A percentile compares a stretch with the other conserved stretches of the same genome.
Conservation (phyloP, 2,888 invertebrate genomes). For the Tinea semifulvella region DNA sequence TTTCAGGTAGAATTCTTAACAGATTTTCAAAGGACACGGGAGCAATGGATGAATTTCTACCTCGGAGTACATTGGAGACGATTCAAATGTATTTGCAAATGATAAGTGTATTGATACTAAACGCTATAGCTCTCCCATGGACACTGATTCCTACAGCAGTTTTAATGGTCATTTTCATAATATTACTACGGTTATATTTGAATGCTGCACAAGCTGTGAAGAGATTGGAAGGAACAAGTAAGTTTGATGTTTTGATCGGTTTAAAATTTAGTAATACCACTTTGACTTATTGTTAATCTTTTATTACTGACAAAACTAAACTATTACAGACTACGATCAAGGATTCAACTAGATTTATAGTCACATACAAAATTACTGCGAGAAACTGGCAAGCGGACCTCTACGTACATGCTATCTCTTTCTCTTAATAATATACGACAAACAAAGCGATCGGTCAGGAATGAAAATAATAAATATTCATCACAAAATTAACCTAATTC, state of each 20-base stretch:
- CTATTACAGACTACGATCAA: too few relatives aligned
- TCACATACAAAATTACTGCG: too few relatives aligned
- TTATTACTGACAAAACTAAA: too few relatives aligned
- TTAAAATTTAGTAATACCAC: too few relatives aligned
- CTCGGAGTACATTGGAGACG: conserved; percentile 71
- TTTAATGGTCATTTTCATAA: conserved; percentile 64
- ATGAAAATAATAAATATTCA: too few relatives aligned
- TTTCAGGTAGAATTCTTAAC: conserved; percentile 70
- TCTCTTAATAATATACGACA: too few relatives aligned
- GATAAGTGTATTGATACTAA: conserved; percentile 42
- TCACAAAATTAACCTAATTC: too few relatives aligned
- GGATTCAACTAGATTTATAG: too few relatives aligned
- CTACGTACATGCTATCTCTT: too few relatives aligned
- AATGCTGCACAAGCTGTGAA: conserved; percentile 79
- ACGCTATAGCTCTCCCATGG: conserved; percentile 49
- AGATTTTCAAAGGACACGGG: conserved; percentile 88
- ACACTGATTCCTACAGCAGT: conserved; percentile 46
- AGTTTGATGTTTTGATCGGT: conserved; percentile 31
- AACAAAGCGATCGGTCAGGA: too few relatives aligned
- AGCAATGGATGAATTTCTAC: conserved; percentile 77
- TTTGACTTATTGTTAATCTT: too few relatives aligned
- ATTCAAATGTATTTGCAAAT: conserved; percentile 59
- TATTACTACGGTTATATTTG: conserved; percentile 74
- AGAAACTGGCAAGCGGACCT: too few relatives aligned
- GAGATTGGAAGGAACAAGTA: conserved; percentile 74